Evolutionary conservation across 2,797 vertebrate genomes (phyloP).

Genomic region (Bovichtus variegatus): DNA sequence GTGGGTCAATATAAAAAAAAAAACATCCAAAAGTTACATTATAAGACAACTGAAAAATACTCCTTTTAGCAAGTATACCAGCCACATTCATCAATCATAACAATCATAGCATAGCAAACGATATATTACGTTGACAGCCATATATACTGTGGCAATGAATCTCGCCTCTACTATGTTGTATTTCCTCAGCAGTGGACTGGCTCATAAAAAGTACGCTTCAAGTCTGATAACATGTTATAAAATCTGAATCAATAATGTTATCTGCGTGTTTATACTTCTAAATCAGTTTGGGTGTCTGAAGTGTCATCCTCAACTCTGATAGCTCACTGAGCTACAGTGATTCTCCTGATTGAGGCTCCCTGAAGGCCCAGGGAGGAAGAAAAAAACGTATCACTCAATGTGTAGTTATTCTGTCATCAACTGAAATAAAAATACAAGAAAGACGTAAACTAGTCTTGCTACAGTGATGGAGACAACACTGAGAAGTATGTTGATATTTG

Average conservation of each 20-base stretch:
- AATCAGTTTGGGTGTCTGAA: constrained; percentile 45
- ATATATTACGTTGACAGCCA: neutral
- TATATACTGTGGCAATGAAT: constrained; percentile 1
- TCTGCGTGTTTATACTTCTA: constrained; percentile 38
- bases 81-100: neutral
- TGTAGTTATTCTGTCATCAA: constrained; percentile 44
- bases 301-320: constrained; percentile 41
- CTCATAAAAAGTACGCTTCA: constrained; percentile 44
- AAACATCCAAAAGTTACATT: neutral
- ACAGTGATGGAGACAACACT: neutral
- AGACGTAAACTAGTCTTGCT: constrained; percentile 18
- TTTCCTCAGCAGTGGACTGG: constrained; percentile 33
- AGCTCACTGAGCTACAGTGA: constrained; percentile 31
- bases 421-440: constrained; percentile 23
- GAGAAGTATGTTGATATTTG: neutral
- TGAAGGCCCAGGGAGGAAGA: constrained; percentile 21
- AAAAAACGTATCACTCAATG: constrained; percentile 30
- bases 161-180: constrained; percentile 20
- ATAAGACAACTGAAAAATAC: neutral
- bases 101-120: neutral
- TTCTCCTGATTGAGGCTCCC: constrained; percentile 38
- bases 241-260: constrained; percentile 66
- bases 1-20: neutral
- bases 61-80: neutral
- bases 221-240: constrained; percentile 52